These are phyloP conservation scores for Mellivora capensis DNA, from an alignment of 2,113 vertebrate species.

Conservation along the genomic window DNA sequence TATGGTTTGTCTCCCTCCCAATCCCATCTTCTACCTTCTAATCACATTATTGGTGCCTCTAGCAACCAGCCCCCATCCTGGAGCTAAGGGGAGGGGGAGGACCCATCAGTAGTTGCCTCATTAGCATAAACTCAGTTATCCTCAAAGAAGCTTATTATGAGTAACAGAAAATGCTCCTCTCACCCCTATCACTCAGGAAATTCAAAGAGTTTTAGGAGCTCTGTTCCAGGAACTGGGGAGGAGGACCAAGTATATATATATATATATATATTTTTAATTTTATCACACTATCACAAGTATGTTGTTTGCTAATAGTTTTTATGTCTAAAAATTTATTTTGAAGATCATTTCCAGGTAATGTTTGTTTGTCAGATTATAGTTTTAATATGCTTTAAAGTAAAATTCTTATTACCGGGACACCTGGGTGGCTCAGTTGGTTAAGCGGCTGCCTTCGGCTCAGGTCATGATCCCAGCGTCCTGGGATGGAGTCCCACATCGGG, in stretches of 20 bases:
- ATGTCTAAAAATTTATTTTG: background rate
- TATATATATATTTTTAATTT: background rate
- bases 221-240: background rate
- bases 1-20: no score
- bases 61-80: background rate
- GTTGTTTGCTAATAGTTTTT: constrained; percentile 19
- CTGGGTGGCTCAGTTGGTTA: no score
- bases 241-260: background rate
- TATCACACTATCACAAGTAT: background rate
- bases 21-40: background rate
- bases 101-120: background rate
- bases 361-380: background rate
- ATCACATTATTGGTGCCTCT: background rate
- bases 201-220: background rate
- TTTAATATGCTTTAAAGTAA: background rate
- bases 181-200: background rate
- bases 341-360: background rate
- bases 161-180: background rate
- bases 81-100: background rate
- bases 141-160: background rate
- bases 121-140: background rate
- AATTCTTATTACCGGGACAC: constrained; percentile 9
- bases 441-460: no score
- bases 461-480: no score
- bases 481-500: no score